Evolutionary conservation across 2,888 invertebrate genomes (phyloP), one percentile per base, ranked within the genome.

Genomic region (Eumacrocentrus americanus): DNA sequence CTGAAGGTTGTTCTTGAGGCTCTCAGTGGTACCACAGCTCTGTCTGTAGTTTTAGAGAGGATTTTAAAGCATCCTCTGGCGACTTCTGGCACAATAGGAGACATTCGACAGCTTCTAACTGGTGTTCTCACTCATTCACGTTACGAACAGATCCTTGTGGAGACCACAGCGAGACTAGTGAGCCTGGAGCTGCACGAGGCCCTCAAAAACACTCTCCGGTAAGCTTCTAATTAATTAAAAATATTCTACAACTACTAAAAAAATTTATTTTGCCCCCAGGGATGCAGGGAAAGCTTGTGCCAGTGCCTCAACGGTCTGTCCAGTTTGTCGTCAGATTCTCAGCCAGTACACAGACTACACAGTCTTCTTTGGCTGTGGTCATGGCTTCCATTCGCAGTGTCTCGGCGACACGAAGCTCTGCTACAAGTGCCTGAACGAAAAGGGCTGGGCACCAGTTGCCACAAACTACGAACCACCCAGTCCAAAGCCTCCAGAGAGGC

Each of bases 71-170:
- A 80, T 67, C 75, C 84, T 72, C 37, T 82, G 72, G 70, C 82
- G 72, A 73, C 84, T 60, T 82, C 83, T 64, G 84, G 84, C 20
- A 86, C 84, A 63, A 87, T 88, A 72, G 88, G 88, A 18, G 88
- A 88, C 74, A 84, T 88, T 61, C 85, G 85, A 68, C 83, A 83
- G 66, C 79, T 88, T 38, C 72, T 87, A 35, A 82, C 85, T 79
- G 88, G 88, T 54, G 91, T 93, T 84, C 81, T 92, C 64, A 87
- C 88, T 14, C 91, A 91, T 70, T 91, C 91, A 63, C 85, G 87
- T 34, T 90, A 91, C 73, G 91, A 93, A 76, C 87, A 89, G 72
- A 85, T 89, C 47, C 83, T 91, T 70, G 83, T 91, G 67, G 85
- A 86, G 67, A 87, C 88, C 0, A 88, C 89, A 2, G 86, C 88